Percentiles rank a stretch among this genome's conserved stretches.
Conservation (phyloP, 2,888 invertebrate genomes). For the Callimorpha dominula region DNA sequence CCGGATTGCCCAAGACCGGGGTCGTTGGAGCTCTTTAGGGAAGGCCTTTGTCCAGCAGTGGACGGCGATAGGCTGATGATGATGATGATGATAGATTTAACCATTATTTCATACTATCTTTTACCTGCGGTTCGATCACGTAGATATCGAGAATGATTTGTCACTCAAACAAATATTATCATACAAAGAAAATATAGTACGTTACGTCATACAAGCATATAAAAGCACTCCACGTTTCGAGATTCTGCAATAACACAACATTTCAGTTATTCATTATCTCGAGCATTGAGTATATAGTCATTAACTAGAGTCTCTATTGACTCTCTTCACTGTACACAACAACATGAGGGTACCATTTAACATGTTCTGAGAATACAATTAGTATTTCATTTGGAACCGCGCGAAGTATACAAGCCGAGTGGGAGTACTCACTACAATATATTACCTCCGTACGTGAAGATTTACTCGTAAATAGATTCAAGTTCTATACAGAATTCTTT, state of each 20-base stretch:
- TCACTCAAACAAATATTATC: not conserved
- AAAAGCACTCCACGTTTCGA: not conserved
- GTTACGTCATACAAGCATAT: not conserved
- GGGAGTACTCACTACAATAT: conserved; percentile 57
- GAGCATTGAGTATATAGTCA: conserved; percentile 45
- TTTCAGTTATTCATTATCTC: conserved; percentile 19
- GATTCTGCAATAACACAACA: conserved; percentile 21
- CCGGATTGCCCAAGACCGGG: too few species aligned
- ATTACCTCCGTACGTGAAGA: conserved; percentile 56
- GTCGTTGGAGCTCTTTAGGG: too few species aligned
- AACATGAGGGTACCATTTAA: conserved; percentile 50
- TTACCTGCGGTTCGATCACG: not conserved
- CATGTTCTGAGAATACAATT: conserved; percentile 64
- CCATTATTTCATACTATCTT: not conserved
- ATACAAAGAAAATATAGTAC: not conserved
- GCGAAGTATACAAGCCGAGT: conserved; percentile 61
- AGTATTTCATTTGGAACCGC: conserved; percentile 65
- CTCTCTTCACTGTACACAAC: conserved; percentile 39
- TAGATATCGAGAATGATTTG: not conserved
- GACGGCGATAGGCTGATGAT: too few species aligned
- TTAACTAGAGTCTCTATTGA: conserved; percentile 58
- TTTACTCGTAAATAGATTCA: conserved; percentile 53
- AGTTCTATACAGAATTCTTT: conserved; percentile 42
- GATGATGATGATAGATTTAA: too few species aligned
- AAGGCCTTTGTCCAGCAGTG: too few species aligned